A percentile compares a stretch with the other conserved stretches of the same genome.
Conservation (phyloP, 2,888 invertebrate genomes). For the Himalopsyche anomala region DNA sequence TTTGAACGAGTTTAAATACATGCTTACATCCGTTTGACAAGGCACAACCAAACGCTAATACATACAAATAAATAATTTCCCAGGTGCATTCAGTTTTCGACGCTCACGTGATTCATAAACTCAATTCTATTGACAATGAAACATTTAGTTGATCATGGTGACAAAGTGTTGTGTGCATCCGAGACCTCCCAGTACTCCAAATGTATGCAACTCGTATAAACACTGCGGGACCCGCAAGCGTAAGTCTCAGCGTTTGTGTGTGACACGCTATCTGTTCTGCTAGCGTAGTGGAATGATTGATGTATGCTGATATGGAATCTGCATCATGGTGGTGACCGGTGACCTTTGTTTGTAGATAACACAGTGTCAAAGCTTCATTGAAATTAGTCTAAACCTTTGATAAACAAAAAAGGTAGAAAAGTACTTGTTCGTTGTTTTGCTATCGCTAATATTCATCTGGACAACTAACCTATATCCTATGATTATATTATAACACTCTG, state of each 20-base stretch:
- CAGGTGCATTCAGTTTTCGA: neutral
- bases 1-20: neutral
- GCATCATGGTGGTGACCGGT: neutral
- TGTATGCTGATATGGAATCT: neutral
- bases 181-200: conserved; percentile 23
- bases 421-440: no score
- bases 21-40: neutral
- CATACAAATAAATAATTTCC: conserved; percentile 41
- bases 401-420: neutral
- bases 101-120: conserved; percentile 13
- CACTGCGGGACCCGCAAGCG: neutral
- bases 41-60: neutral
- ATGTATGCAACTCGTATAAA: conserved; percentile 27
- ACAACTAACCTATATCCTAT: no score
- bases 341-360: neutral
- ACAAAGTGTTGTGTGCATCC: conserved; percentile 55
- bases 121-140: conserved; percentile 55
- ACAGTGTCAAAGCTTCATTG: neutral
- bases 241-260: neutral
- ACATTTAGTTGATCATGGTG: conserved; percentile 56
- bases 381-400: neutral
- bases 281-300: neutral
- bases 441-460: no score
- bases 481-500: no score
- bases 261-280: neutral